Conservation (phyloP, 2,113 vertebrate species). For the Seriola aureovittata region DNA sequence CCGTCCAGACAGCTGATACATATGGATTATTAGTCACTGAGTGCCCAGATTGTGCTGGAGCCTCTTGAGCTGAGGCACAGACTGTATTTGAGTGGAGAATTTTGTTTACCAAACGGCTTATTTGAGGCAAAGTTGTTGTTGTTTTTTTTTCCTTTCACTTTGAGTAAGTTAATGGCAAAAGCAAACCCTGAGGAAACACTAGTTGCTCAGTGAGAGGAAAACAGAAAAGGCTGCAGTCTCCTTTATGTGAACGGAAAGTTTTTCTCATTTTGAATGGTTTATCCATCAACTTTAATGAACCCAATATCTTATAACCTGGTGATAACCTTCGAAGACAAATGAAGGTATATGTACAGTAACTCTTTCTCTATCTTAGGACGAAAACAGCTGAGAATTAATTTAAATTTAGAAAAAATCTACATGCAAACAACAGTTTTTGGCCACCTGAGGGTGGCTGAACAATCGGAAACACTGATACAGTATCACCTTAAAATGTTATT, state of each 20-base stretch:
- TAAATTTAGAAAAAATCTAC: background rate
- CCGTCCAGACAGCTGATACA: conserved; percentile 39
- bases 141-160: background rate
- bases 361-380: background rate
- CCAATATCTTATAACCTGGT: background rate
- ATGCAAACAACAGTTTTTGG: background rate
- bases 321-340: background rate
- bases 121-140: background rate
- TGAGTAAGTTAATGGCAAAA: background rate
- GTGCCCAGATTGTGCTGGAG: conserved; percentile 37
- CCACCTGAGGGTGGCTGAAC: background rate
- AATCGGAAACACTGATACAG: background rate
- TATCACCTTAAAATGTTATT: too few relatives aligned
- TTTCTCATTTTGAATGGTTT: background rate
- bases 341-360: background rate
- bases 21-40: conserved; percentile 56
- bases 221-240: background rate
- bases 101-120: conserved; percentile 30
- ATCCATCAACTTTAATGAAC: background rate
- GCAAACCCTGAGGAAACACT: background rate
- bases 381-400: background rate
- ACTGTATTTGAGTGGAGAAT: conserved; percentile 28
- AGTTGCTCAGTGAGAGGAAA: background rate
- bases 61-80: conserved; percentile 31
- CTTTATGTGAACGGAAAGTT: background rate